Conservation (phyloP, 1,140 invertebrate species). For the Drosophila ficusphila region DNA sequence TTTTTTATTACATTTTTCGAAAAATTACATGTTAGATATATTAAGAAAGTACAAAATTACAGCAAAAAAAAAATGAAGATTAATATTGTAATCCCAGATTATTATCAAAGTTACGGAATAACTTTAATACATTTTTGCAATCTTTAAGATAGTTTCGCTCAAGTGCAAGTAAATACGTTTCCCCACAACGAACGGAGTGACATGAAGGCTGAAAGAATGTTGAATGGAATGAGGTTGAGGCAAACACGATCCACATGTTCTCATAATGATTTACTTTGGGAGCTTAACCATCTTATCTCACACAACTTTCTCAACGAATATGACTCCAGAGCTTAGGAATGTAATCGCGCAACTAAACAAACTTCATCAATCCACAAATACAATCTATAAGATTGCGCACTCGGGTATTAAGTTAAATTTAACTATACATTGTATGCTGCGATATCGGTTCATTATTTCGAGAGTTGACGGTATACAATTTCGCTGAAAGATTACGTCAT, state of each 20-base stretch:
- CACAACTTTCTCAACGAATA: conserved; percentile 13
- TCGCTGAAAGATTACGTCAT: conserved; percentile 48
- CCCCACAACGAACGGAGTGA: conserved; percentile 6
- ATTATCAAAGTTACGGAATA: neutral
- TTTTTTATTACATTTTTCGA: no score
- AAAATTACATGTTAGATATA: no score
- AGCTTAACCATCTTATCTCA: conserved; percentile 14
- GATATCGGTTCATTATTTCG: conserved; percentile 45
- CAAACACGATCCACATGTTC: conserved; percentile 43
- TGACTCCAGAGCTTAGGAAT: conserved; percentile 21
- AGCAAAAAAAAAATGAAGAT: no score
- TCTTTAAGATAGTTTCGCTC: neutral
- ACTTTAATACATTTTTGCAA: neutral
- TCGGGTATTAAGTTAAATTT: conserved; percentile 8
- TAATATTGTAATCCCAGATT: no score
- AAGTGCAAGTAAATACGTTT: conserved; percentile 18
- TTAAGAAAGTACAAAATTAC: no score
- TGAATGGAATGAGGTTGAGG: conserved; percentile 33
- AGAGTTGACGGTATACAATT: conserved; percentile 50
- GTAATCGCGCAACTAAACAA: neutral
- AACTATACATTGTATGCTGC: conserved; percentile 11
- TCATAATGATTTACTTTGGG: conserved; percentile 11
- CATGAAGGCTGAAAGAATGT: conserved; percentile 23
- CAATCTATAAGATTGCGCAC: conserved; percentile 25
- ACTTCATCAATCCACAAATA: neutral